Conservation (phyloP, 2,797 vertebrate genomes). For the Rhincodon typus region DNA sequence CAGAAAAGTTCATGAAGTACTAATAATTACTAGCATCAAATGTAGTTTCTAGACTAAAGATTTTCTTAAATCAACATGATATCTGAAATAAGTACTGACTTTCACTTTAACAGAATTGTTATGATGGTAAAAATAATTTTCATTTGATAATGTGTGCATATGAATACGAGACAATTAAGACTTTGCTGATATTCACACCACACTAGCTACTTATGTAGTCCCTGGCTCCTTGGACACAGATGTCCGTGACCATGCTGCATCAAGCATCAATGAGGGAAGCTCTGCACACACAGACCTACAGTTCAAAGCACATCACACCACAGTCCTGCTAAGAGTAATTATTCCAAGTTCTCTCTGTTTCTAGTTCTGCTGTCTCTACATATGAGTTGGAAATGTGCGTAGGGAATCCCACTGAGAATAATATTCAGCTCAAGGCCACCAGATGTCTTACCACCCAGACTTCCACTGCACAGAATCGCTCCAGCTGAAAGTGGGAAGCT, state of each 20-base stretch:
- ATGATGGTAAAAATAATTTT: not conserved
- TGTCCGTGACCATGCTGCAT: slow-evolving; percentile 44
- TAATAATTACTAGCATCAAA: not conserved
- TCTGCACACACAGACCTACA: slow-evolving; percentile 48
- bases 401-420: slow-evolving; percentile 29
- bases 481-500: slow-evolving; percentile 17
- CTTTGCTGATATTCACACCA: not conserved
- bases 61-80: not conserved
- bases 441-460: slow-evolving; percentile 28
- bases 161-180: no score
- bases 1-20: not conserved
- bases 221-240: slow-evolving; percentile 41
- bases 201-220: not conserved
- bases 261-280: slow-evolving; percentile 61
- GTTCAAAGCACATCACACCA: slow-evolving; percentile 49
- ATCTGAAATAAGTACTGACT: not conserved
- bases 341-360: slow-evolving; percentile 47
- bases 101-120: not conserved
- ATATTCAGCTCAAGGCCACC: slow-evolving; percentile 22
- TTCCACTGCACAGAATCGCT: not conserved
- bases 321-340: slow-evolving; percentile 50
- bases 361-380: not conserved
- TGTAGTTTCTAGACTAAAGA: not conserved
- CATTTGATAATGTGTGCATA: not conserved
- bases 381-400: not conserved